Percentiles rank a stretch among this genome's conserved stretches.
Conservation (phyloP, 2,797 vertebrate genomes). For the Danio tinwini region DNA sequence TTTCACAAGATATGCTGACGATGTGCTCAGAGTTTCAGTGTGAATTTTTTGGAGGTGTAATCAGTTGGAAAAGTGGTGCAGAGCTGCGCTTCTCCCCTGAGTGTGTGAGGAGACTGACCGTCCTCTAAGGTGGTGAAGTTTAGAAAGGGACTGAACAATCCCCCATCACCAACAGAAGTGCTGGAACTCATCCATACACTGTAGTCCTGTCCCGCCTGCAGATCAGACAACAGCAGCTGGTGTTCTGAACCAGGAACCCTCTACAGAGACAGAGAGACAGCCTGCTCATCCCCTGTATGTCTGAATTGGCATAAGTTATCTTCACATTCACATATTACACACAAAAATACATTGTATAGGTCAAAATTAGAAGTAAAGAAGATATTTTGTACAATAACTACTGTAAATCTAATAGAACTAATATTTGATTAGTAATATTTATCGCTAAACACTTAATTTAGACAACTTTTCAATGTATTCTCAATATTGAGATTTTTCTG, state of each 20-base stretch:
- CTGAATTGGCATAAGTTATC: neutral
- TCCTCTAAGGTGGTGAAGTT: constrained; percentile 86
- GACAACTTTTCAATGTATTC: no score
- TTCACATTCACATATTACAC: no score
- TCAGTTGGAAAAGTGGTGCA: constrained; percentile 55
- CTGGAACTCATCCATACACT: constrained; percentile 92
- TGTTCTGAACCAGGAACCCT: constrained; percentile 76
- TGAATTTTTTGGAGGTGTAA: constrained; percentile 43
- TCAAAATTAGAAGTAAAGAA: no score
- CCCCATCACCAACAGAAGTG: constrained; percentile 88
- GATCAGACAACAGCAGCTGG: constrained; percentile 74
- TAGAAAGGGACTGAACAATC: constrained; percentile 84
- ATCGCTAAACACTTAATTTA: no score
- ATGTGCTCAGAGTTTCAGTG: constrained; percentile 51
- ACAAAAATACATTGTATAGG: no score
- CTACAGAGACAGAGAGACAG: constrained; percentile 71
- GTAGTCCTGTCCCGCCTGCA: constrained; percentile 88
- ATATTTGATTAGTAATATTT: no score
- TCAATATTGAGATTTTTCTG: no score
- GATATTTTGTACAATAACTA: no score
- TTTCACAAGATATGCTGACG: constrained; percentile 63
- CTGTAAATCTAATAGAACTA: no score
- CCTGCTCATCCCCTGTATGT: constrained; percentile 4
- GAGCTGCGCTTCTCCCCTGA: constrained; percentile 54
- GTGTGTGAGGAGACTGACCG: constrained; percentile 82